These are phyloP conservation scores for Xenopus laevis DNA, from an alignment of 2,113 vertebrate genomes.

Conservation along the genomic window DNA sequence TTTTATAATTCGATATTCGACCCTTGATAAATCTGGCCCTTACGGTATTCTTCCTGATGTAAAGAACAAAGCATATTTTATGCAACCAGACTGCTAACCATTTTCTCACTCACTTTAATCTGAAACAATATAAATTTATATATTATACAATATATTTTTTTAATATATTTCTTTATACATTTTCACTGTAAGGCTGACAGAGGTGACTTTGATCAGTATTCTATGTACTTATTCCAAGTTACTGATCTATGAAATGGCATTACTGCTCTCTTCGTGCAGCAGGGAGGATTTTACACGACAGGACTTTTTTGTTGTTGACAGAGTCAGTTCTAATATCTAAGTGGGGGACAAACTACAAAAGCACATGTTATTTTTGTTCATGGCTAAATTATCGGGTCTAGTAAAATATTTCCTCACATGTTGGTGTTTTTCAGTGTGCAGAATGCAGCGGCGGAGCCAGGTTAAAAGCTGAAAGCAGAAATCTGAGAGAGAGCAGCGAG, in stretches of 20 bases:
- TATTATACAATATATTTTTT: no score
- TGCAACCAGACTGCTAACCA: no score
- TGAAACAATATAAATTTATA: no score
- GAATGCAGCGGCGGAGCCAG: conserved; percentile 65
- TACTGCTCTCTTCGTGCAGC: not conserved
- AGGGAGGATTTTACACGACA: conserved; percentile 29
- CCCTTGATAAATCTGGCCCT: no score
- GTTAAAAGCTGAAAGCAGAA: conserved; percentile 67
- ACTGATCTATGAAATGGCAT: not conserved
- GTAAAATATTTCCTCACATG: not conserved
- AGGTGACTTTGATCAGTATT: conserved; percentile 13
- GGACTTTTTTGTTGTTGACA: not conserved
- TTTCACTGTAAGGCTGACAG: not conserved
- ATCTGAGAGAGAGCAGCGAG: conserved; percentile 51
- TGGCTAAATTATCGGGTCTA: not conserved
- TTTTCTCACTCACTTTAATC: no score
- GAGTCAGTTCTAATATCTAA: not conserved
- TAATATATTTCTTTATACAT: no score
- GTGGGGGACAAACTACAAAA: not conserved
- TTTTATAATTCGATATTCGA: no score
- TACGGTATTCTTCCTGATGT: no score
- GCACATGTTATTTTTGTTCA: conserved; percentile 12
- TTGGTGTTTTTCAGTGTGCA: conserved; percentile 62
- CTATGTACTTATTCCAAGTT: not conserved
- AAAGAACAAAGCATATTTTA: no score